phyloP scores from a whole-genome alignment of 2,113 vertebrate genomes.

The Grammatotria lemairii region DNA sequence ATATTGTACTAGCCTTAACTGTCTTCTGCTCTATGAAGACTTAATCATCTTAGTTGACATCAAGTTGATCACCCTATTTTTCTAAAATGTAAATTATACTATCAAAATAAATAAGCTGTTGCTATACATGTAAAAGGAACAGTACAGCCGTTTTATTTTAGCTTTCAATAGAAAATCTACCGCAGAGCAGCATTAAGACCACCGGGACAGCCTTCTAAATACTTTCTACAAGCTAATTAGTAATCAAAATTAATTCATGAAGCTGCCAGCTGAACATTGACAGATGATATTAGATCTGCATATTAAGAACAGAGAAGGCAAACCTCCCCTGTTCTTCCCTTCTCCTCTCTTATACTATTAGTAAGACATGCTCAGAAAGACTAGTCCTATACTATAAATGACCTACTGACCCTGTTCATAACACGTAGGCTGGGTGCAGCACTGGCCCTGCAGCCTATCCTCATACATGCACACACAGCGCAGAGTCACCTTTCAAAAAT shows the following conservation, averaged over 20 bases:
- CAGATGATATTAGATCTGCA: slow-evolving; percentile 9
- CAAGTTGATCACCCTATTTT: not conserved
- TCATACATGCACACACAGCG: not conserved
- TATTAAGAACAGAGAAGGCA: not conserved
- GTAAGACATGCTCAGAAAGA: not conserved
- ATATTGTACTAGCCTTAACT: not conserved
- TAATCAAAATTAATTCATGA: slow-evolving; percentile 8
- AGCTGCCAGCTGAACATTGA: not conserved
- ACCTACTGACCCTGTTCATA: slow-evolving; percentile 69
- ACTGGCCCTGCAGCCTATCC: not conserved
- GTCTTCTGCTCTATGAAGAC: not conserved
- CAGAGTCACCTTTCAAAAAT: slow-evolving; percentile 40
- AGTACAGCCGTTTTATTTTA: not conserved
- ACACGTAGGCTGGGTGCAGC: not conserved
- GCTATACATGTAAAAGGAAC: not conserved
- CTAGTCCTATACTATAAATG: slow-evolving; percentile 32
- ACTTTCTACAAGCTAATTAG: slow-evolving; percentile 7
- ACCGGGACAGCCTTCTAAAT: not conserved
- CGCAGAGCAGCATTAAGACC: not conserved
- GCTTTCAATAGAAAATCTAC: not conserved
- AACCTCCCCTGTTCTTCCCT: not conserved
- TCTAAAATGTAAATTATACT: not conserved
- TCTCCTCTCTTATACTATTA: not conserved
- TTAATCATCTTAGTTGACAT: not conserved
- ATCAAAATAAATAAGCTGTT: not conserved